Percentiles rank a stretch among this genome's conserved stretches.
phyloP scores from a whole-genome alignment of 2,888 invertebrate genomes.

The Agrilus mali region DNA sequence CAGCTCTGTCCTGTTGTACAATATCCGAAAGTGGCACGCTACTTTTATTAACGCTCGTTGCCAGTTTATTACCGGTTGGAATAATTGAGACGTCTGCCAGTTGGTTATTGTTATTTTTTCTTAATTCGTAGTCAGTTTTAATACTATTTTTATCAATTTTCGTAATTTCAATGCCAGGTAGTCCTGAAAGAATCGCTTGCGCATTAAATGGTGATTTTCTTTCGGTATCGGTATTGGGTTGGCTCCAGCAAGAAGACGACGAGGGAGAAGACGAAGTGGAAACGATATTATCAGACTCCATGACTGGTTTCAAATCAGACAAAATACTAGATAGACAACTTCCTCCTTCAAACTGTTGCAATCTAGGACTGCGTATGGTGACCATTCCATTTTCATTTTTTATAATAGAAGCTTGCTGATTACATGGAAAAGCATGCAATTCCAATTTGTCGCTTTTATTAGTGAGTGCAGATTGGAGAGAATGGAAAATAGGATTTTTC shows the following conservation, averaged over 20 bases:
- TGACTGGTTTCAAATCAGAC: slow-evolving; percentile 23
- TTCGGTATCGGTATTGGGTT: background rate
- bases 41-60: too few relatives aligned
- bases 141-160: slow-evolving; percentile 28
- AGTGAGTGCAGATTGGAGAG: slow-evolving; percentile 34
- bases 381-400: slow-evolving; percentile 70
- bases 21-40: slow-evolving; percentile 16
- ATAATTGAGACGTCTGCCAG: slow-evolving; percentile 33
- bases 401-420: slow-evolving; percentile 52
- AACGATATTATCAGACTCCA: slow-evolving; percentile 15
- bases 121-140: slow-evolving; percentile 20
- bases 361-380: slow-evolving; percentile 61
- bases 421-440: slow-evolving; percentile 21
- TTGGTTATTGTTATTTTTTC: slow-evolving; percentile 23
- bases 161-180: slow-evolving; percentile 34
- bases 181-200: slow-evolving; percentile 31
- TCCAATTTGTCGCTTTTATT: slow-evolving; percentile 25
- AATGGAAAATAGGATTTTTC: slow-evolving; percentile 66
- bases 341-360: slow-evolving; percentile 17
- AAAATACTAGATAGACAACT: slow-evolving; percentile 19
- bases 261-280: slow-evolving; percentile 10
- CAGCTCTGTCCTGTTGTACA: slow-evolving; percentile 27
- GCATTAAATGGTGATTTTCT: slow-evolving; percentile 23
- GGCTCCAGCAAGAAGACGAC: slow-evolving; percentile 8
- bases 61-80: slow-evolving; percentile 20